Base-by-base conservation (phyloP, 2,888 invertebrate species). In the Tetragonula carbonaria region DNA sequence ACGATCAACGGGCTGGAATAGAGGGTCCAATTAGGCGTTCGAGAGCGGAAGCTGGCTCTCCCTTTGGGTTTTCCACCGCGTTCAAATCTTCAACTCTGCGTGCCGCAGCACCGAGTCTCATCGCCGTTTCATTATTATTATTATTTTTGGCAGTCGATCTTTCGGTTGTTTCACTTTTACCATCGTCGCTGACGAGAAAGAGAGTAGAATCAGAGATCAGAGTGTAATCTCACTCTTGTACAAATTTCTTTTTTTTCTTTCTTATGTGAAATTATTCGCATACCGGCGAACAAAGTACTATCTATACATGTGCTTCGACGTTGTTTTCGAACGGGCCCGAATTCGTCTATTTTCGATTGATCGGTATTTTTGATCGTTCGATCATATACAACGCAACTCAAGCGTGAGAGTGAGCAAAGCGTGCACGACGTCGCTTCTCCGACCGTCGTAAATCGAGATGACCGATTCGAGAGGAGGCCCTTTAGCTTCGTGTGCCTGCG, bases 371-470 rank as follows among this genome's bases (percentile, higher is more conserved):
- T 8, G 38, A 6, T 38, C 38, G 6, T 38, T 38, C 38, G 38
- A 38, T 45, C 45, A 11, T 8, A 8, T 1, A 8, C 28, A 8
- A 45, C 45, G 45, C 45, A 45, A 45, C 1, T 45, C 28, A 11
- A 33, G 33, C 21, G 18, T 18, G 21, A 33, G 28, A 74, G 55
- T 79, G 84, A 63, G 67, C 57, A 74, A 77, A n/a, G 51, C 53
- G 77, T 74, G 79, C 28, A 33, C 13, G 74, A 33, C 28, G 28
- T 45, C 67, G 59, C 66, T 86, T 81, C 8, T 45, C 72, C 72
- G 62, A 74, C 73, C 45, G 78, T 76, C 80, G 78, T 89, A 87
- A 89, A 87, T 89, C 89, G 87, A 73, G 78, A 82, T 80, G 83
- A 89, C 83, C 87, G 87, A 83, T 80, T 87, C 82, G 81, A 68